phyloP scores from a whole-genome alignment of 2,113 vertebrate species.

The Loxodonta africana region DNA sequence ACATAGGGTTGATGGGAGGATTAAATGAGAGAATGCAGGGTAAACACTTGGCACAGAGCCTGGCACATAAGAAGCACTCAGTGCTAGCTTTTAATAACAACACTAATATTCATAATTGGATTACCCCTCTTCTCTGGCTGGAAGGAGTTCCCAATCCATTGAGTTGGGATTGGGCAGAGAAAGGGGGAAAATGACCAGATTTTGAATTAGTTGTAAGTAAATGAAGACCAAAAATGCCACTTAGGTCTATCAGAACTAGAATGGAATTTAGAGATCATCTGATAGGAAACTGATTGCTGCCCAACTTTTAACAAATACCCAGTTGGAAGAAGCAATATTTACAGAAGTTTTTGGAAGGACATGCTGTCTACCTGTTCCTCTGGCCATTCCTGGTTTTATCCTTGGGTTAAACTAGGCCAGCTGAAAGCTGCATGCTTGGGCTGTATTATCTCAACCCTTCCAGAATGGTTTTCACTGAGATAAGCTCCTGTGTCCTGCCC shows the following conservation, averaged over 20 bases:
- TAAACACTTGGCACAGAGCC: constrained; percentile 13
- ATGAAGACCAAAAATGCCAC: not conserved
- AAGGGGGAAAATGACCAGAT: not conserved
- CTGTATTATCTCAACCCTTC: not conserved
- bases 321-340: constrained; percentile 27
- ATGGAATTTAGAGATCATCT: constrained; percentile 3
- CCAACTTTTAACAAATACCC: not conserved
- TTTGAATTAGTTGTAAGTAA: constrained; percentile 3
- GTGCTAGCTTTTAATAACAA: constrained; percentile 15
- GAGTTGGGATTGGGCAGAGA: not conserved
- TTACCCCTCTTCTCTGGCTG: not conserved
- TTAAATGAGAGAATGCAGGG: constrained; percentile 56
- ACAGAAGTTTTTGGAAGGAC: not conserved
- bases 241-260: constrained; percentile 17
- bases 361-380: not conserved
- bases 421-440: not conserved
- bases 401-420: not conserved
- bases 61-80: not conserved
- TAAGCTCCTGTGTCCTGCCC: not conserved
- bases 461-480: not conserved
- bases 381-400: constrained; percentile 44
- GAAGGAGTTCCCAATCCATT: not conserved
- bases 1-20: constrained; percentile 57
- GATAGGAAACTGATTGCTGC: not conserved
- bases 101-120: not conserved